A percentile compares a stretch with the other conserved stretches of the same genome.
phyloP scores from a whole-genome alignment of 2,888 invertebrate species.

The Doris montereyensis region DNA sequence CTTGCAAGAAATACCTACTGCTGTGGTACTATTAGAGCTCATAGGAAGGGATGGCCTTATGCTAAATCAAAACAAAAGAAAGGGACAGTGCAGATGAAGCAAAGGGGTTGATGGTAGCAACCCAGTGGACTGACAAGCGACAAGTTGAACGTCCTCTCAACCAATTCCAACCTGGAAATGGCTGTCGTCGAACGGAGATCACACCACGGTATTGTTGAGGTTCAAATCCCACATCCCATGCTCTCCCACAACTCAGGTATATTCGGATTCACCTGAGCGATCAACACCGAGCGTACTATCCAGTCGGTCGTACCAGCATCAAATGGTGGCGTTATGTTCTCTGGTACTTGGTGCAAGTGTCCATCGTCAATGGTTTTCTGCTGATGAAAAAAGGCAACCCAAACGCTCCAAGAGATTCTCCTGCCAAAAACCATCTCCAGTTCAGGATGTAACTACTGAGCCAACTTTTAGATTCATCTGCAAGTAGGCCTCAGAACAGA shows the following conservation, averaged over 20 bases:
- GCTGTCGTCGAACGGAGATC: background rate
- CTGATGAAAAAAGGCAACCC: too few species aligned
- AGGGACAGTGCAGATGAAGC: conserved; percentile 22
- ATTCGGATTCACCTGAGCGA: background rate
- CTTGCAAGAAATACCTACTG: conserved; percentile 10
- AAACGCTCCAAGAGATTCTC: too few species aligned
- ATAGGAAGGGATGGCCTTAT: conserved; percentile 38
- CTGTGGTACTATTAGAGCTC: conserved; percentile 36
- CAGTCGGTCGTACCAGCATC: background rate
- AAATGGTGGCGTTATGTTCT: background rate
- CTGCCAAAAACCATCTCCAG: too few species aligned
- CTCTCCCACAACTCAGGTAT: background rate
- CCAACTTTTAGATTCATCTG: too few species aligned
- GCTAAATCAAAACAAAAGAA: background rate
- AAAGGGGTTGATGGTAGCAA: conserved; percentile 35
- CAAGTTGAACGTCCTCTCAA: conserved; percentile 39
- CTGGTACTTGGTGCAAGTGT: background rate
- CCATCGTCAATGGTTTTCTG: too few species aligned
- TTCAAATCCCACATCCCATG: background rate
- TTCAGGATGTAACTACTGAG: too few species aligned
- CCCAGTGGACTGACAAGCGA: conserved; percentile 40
- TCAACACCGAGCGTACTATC: background rate
- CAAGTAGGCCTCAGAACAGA: too few species aligned
- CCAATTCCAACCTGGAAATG: conserved; percentile 6
- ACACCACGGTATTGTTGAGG: background rate